Conservation (phyloP, 2,888 invertebrate species). For the Podabrus alpinus region DNA sequence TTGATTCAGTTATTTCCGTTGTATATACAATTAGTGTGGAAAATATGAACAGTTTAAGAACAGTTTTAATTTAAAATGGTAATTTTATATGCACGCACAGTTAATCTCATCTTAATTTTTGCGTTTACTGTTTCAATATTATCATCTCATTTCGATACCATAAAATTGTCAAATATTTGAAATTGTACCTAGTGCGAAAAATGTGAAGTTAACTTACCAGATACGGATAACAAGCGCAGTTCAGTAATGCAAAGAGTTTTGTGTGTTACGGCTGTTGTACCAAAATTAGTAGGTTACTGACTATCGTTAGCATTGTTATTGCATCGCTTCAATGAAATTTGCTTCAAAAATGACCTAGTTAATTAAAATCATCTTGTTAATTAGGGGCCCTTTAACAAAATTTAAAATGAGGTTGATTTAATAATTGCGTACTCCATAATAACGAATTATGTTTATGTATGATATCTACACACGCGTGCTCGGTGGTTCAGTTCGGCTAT, state of each 20-base stretch:
- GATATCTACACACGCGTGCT: background rate
- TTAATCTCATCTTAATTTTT: background rate
- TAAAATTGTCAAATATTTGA: background rate
- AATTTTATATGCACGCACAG: background rate
- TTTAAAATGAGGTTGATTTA: background rate
- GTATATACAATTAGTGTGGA: background rate
- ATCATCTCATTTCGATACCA: background rate
- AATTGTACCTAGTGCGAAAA: background rate
- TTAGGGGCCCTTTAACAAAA: background rate
- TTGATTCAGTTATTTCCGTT: constrained; percentile 15
- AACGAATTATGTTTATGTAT: background rate
- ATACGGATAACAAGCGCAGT: background rate
- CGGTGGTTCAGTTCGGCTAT: background rate
- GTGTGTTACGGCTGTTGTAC: background rate
- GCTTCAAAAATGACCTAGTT: background rate
- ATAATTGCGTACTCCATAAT: background rate
- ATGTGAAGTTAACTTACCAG: background rate
- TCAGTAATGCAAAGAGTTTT: background rate
- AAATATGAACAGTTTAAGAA: background rate
- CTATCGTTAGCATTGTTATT: background rate
- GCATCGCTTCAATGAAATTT: background rate
- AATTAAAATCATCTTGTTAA: background rate
- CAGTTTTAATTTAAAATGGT: background rate
- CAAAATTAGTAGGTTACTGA: background rate
- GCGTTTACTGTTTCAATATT: background rate